These are phyloP conservation scores for Chionodraco myersi DNA, from an alignment of 2,113 vertebrate species.

Conservation along the genomic window DNA sequence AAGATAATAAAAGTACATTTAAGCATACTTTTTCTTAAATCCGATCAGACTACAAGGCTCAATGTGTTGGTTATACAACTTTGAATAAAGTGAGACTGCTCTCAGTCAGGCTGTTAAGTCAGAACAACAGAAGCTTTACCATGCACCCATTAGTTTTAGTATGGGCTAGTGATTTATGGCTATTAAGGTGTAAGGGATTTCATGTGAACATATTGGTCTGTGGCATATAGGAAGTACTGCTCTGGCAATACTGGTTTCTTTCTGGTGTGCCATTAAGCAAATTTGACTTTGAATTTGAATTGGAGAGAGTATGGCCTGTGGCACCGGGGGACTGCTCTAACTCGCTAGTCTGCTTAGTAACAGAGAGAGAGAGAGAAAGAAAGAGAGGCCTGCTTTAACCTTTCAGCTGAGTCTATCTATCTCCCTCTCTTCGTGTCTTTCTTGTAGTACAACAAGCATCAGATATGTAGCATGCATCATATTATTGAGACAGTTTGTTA, in stretches of 20 bases:
- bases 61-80: background rate
- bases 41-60: background rate
- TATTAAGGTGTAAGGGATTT: conserved; percentile 21
- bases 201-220: conserved; percentile 49
- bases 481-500: conserved; percentile 17
- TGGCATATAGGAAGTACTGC: conserved; percentile 37
- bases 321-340: conserved; percentile 55
- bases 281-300: conserved; percentile 72
- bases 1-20: background rate
- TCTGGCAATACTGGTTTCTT: conserved; percentile 48
- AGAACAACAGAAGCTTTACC: no score
- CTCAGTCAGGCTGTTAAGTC: no score
- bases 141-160: background rate
- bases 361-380: conserved; percentile 67
- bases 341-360: conserved; percentile 81
- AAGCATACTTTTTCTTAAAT: background rate
- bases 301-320: conserved; percentile 64
- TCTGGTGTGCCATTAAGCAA: conserved; percentile 50
- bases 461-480: conserved; percentile 2
- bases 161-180: background rate
- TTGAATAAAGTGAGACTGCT: background rate
- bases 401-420: conserved; percentile 74
- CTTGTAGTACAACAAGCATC: conserved; percentile 27
- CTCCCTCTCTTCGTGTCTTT: conserved; percentile 31
- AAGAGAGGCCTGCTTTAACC: conserved; percentile 69